Percentiles rank a stretch among this genome's conserved stretches.
phyloP scores from a whole-genome alignment of 2,888 invertebrate genomes.

The Blomia tropicalis region DNA sequence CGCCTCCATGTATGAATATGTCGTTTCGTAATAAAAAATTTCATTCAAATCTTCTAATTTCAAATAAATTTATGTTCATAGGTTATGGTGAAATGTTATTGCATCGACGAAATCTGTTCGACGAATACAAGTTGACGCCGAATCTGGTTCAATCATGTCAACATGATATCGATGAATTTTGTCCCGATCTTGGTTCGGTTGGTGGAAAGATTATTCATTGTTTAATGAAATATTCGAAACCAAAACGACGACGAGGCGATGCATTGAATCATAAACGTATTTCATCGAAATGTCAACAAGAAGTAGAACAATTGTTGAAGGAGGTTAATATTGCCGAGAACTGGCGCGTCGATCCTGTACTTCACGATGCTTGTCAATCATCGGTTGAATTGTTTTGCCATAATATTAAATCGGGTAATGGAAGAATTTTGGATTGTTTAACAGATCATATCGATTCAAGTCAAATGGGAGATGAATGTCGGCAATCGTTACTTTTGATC shows the following conservation, averaged over 20 bases:
- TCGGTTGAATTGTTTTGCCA: conserved; percentile 63
- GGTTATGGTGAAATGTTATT: conserved; percentile 73
- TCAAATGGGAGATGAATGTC: conserved; percentile 72
- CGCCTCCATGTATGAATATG: conserved; percentile 64
- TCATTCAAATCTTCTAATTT: too few relatives aligned
- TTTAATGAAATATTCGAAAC: conserved; percentile 68
- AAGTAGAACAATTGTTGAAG: conserved; percentile 61
- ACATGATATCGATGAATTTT: conserved; percentile 60
- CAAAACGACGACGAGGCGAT: conserved; percentile 20
- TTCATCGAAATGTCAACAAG: conserved; percentile 53
- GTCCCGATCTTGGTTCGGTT: conserved; percentile 48
- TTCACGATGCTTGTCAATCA: conserved; percentile 66
- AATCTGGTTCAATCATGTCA: conserved; percentile 76
- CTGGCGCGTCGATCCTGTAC: conserved; percentile 80
- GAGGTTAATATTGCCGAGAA: conserved; percentile 84
- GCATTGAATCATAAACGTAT: conserved; percentile 40
- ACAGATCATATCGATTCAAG: conserved; percentile 75
- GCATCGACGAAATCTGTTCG: conserved; percentile 75
- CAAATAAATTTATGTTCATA: too few relatives aligned
- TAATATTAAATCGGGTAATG: conserved; percentile 40
- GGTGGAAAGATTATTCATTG: conserved; percentile 88
- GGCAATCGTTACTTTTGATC: conserved; percentile 76
- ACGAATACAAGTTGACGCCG: conserved; percentile 80
- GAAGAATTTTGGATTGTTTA: conserved; percentile 68
- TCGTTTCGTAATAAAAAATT: too few relatives aligned